Evolutionary conservation across 2,113 vertebrate species (phyloP).

Genomic region (Peromyscus maniculatus): DNA sequence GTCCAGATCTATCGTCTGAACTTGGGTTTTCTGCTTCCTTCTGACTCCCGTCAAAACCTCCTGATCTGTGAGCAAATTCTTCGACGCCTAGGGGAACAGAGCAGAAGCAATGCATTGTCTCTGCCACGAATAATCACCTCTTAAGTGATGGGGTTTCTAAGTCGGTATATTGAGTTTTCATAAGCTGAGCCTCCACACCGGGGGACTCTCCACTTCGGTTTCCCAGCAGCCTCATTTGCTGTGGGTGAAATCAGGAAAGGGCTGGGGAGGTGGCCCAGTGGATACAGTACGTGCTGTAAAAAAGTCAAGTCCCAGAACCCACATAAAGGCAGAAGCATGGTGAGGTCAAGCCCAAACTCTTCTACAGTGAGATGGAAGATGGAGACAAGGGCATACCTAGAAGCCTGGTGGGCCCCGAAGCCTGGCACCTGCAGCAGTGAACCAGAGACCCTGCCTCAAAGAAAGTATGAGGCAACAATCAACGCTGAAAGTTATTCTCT

Average conservation of each 20-base stretch:
- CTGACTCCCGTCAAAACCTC: not conserved
- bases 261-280: not conserved
- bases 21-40: constrained; percentile 5
- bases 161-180: constrained; percentile 16
- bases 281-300: not conserved
- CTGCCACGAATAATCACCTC: constrained; percentile 48
- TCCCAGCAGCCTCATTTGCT: not conserved
- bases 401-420: not conserved
- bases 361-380: not conserved
- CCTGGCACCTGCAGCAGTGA: too few relatives aligned
- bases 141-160: constrained; percentile 40
- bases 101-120: not conserved
- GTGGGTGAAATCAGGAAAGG: not conserved
- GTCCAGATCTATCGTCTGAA: constrained; percentile 32
- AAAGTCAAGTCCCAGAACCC: not conserved
- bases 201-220: not conserved
- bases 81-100: not conserved
- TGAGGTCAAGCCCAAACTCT: not conserved
- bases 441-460: not conserved
- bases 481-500: not conserved
- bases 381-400: not conserved
- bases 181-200: not conserved
- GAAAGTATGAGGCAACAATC: not conserved
- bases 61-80: constrained; percentile 44
- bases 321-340: too few relatives aligned